These are phyloP conservation scores for Eremobia ochroleuca DNA, from an alignment of 2,888 invertebrate genomes.

Conservation along the genomic window DNA sequence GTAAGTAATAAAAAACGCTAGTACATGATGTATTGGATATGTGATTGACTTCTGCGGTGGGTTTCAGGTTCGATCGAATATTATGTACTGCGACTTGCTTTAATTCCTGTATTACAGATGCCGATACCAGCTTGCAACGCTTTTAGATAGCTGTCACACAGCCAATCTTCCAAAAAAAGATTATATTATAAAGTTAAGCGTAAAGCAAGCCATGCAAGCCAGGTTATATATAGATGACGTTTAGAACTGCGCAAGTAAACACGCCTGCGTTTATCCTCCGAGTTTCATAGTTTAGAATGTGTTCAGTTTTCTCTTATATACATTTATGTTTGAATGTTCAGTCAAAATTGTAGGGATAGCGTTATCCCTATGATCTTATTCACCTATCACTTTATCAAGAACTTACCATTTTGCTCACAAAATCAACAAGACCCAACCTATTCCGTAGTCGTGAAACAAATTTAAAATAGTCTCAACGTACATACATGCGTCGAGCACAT, in stretches of 20 bases:
- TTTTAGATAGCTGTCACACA: not conserved
- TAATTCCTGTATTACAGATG: not conserved
- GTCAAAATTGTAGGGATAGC: not conserved
- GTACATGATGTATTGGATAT: too few relatives aligned
- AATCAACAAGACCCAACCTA: not conserved
- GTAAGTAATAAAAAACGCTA: not conserved
- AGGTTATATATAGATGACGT: not conserved
- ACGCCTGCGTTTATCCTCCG: not conserved
- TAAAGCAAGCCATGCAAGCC: not conserved
- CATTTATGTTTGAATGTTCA: not conserved
- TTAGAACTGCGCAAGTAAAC: too few relatives aligned
- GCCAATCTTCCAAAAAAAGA: not conserved
- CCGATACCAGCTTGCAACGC: too few relatives aligned
- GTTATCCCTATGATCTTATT: too few relatives aligned
- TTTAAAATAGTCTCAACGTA: slow-evolving; percentile 35
- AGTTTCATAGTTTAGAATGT: not conserved
- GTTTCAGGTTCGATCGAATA: too few relatives aligned
- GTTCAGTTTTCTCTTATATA: not conserved
- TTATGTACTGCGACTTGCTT: not conserved
- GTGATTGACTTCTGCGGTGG: not conserved
- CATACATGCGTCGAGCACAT: slow-evolving; percentile 14
- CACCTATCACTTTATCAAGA: not conserved
- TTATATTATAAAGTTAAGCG: not conserved
- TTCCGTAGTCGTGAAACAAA: not conserved
- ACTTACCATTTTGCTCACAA: not conserved